Evolutionary conservation across 2,113 vertebrate species (phyloP).

Genomic region (Callospermophilus lateralis): DNA sequence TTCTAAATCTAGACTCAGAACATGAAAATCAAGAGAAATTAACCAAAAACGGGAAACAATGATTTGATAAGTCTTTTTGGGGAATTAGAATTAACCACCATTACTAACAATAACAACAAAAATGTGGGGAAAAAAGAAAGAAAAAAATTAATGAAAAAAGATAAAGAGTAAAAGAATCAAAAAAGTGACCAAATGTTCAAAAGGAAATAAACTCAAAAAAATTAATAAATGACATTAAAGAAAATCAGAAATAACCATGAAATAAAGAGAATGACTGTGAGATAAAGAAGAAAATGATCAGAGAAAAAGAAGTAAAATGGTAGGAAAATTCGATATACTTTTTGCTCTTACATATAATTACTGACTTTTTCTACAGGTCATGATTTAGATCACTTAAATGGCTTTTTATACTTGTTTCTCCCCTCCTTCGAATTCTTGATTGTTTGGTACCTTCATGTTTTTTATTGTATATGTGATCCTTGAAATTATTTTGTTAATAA

Average conservation of each 20-base stretch:
- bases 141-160: neutral
- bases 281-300: neutral
- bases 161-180: neutral
- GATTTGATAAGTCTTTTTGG: neutral
- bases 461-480: neutral
- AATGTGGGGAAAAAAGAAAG: no score
- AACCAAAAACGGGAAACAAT: neutral
- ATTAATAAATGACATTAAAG: neutral
- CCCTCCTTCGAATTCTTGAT: neutral
- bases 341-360: neutral
- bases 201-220: neutral
- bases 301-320: neutral
- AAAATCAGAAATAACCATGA: neutral
- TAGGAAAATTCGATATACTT: neutral
- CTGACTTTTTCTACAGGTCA: neutral
- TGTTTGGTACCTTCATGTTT: neutral
- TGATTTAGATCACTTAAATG: neutral
- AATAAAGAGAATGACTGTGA: neutral
- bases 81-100: no score
- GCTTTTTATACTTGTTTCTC: neutral
- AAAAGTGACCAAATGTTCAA: neutral
- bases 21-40: neutral
- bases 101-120: no score
- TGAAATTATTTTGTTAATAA: neutral
- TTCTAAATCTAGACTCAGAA: neutral